These are phyloP conservation scores for Pandion haliaetus DNA, from an alignment of 2,113 vertebrate species.

Conservation along the genomic window DNA sequence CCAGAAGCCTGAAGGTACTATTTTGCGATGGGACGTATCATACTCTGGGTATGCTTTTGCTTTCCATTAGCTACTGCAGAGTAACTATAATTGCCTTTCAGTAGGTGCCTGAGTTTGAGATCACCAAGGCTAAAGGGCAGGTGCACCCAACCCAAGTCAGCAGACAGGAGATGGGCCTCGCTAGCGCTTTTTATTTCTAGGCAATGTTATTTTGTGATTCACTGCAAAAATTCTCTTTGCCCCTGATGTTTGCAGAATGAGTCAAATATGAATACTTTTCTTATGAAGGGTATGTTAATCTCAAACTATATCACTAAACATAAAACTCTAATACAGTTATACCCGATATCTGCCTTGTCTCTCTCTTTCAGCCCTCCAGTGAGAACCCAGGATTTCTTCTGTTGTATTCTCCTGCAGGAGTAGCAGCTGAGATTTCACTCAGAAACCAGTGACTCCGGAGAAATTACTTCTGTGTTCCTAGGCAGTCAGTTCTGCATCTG, in stretches of 20 bases:
- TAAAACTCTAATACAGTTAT: not conserved
- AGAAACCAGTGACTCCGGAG: not conserved
- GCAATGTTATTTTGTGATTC: slow-evolving; percentile 10
- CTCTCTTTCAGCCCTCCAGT: not conserved
- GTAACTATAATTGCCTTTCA: not conserved
- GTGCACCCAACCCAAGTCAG: not conserved
- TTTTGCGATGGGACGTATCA: not conserved
- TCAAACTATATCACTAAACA: not conserved
- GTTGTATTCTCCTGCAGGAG: not conserved
- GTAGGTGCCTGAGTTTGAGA: not conserved
- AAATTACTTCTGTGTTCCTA: not conserved
- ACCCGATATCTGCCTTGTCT: not conserved
- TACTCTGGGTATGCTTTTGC: not conserved
- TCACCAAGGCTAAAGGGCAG: not conserved
- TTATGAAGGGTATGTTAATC: not conserved
- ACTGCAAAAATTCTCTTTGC: not conserved
- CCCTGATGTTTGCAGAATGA: not conserved
- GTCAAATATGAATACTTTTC: not conserved
- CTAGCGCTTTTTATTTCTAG: not conserved
- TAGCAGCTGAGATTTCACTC: not conserved
- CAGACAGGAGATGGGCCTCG: not conserved
- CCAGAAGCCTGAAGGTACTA: not conserved
- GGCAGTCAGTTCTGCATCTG: not conserved
- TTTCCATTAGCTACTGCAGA: not conserved
- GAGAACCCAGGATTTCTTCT: not conserved